A percentile compares a stretch with the other conserved stretches of the same genome.
Evolutionary conservation across 2,797 vertebrate genomes (phyloP).

Genomic region (Mormyrops attenuatus): DNA sequence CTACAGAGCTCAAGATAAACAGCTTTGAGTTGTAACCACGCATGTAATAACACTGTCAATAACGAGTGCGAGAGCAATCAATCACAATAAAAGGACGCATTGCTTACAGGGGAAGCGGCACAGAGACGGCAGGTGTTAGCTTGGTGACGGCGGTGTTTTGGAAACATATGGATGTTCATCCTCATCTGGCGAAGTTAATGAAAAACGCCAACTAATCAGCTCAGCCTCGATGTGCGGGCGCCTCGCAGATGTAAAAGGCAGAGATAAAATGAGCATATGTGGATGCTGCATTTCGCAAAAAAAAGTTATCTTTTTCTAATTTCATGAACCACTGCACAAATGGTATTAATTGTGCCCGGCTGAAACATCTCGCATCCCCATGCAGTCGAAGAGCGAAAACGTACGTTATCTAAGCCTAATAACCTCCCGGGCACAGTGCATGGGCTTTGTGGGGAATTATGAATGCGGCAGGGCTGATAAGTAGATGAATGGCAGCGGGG

Average conservation of each 20-base stretch:
- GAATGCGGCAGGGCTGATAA: background rate
- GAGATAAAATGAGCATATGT: background rate
- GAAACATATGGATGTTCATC: background rate
- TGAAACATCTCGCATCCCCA: background rate
- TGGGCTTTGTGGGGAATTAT: background rate
- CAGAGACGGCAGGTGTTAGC: background rate
- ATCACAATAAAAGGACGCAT: background rate
- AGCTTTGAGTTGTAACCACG: background rate
- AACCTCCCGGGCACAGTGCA: background rate
- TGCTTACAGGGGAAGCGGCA: background rate
- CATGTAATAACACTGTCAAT: background rate
- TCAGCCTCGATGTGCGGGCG: background rate
- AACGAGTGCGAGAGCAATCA: background rate
- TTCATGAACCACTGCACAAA: constrained; percentile 13
- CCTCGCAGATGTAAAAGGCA: background rate
- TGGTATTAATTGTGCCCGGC: background rate
- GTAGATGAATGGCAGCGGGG: background rate
- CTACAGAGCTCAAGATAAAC: background rate
- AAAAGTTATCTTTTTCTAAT: constrained; percentile 1
- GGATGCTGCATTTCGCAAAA: background rate
- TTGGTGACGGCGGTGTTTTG: background rate
- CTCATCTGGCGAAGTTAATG: background rate
- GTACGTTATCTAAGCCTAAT: background rate
- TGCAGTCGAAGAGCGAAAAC: background rate
- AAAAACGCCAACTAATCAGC: background rate